These are phyloP conservation scores for Mungos mungo DNA, from an alignment of 2,113 vertebrate species.

Conservation along the genomic window DNA sequence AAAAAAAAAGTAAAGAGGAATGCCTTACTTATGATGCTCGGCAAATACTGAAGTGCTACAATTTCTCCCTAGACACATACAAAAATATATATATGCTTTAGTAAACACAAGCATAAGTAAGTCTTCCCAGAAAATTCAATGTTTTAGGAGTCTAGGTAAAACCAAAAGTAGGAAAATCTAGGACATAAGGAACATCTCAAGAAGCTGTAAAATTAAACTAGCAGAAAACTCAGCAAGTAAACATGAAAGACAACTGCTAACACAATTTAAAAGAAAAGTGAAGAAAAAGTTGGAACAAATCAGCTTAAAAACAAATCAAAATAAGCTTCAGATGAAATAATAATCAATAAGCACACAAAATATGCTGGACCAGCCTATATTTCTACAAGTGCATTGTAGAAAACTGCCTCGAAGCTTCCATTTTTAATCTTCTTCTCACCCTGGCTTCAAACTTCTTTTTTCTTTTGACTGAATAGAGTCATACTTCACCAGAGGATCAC, in stretches of 20 bases:
- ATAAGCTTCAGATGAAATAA: neutral
- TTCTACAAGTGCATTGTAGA: neutral
- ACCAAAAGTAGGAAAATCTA: neutral
- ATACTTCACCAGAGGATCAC: neutral
- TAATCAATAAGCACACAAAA: neutral
- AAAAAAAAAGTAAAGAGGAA: neutral
- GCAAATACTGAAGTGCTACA: neutral
- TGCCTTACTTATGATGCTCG: neutral
- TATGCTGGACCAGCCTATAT: neutral
- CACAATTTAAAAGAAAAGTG: neutral
- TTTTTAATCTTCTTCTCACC: constrained; percentile 53
- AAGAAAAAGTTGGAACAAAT: neutral
- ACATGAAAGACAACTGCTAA: neutral
- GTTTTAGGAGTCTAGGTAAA: neutral
- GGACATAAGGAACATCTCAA: neutral
- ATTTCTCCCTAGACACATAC: neutral
- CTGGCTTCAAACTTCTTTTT: neutral
- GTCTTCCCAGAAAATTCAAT: neutral
- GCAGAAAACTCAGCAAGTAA: neutral
- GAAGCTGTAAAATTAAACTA: constrained; percentile 3
- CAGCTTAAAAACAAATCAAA: no score
- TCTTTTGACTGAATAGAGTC: neutral
- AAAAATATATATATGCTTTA: neutral
- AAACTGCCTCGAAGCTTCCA: neutral
- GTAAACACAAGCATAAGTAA: neutral